phyloP scores from a whole-genome alignment of 2,797 vertebrate species.

The Danio jaintianensis region DNA sequence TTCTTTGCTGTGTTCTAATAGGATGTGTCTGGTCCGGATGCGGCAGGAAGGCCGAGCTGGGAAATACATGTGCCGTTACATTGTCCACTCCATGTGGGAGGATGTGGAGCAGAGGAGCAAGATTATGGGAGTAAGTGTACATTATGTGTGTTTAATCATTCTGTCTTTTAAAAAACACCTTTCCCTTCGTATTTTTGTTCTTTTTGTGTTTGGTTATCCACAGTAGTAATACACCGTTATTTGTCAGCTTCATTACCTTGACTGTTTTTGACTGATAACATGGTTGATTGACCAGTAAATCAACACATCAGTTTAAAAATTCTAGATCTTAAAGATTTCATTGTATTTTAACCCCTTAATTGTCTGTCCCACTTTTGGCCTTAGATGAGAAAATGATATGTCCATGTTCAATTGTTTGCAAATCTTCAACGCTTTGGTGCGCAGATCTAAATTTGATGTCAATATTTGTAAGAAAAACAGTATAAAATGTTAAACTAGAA shows the following conservation, averaged over 20 bases:
- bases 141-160: background rate
- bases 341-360: too few relatives aligned
- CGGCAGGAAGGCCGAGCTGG: slow-evolving; percentile 93
- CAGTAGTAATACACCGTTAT: background rate
- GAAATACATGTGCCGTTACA: slow-evolving; percentile 95
- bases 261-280: background rate
- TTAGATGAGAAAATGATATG: too few relatives aligned
- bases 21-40: slow-evolving; percentile 98
- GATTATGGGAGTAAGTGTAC: slow-evolving; percentile 92
- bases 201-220: background rate
- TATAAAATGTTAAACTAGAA: too few relatives aligned
- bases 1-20: slow-evolving; percentile 61
- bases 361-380: too few relatives aligned
- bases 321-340: too few relatives aligned
- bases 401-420: too few relatives aligned
- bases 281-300: background rate
- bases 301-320: background rate
- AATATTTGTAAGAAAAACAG: too few relatives aligned
- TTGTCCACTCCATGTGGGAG: slow-evolving; percentile 99
- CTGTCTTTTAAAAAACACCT: background rate
- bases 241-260: background rate
- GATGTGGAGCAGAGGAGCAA: slow-evolving; percentile 96
- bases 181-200: background rate
- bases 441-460: too few relatives aligned
- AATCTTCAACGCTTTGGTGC: too few relatives aligned